phyloP scores from a whole-genome alignment of 64 coral and sea anemone species.

The Anthopleura sola region DNA sequence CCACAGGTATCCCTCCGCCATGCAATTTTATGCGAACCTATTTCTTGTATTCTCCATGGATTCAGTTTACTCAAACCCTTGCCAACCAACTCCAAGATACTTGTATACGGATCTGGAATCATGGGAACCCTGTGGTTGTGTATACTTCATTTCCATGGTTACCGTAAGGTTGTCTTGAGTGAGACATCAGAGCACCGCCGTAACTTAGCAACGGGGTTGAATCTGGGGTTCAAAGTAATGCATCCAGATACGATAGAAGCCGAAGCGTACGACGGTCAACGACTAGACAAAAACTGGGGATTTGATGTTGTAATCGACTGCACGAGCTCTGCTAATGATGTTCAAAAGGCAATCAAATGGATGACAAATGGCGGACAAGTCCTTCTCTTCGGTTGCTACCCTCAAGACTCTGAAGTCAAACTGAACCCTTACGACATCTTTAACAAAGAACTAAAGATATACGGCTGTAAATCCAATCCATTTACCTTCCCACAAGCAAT shows the following conservation, averaged over 20 bases:
- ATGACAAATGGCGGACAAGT: constrained; percentile 64
- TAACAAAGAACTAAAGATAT: constrained; percentile 72
- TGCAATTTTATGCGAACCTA: constrained; percentile 79
- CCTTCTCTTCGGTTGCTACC: constrained; percentile 67
- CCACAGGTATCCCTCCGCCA: constrained; percentile 68
- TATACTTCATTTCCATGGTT: constrained; percentile 86
- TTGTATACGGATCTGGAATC: constrained; percentile 71
- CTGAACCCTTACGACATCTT: constrained; percentile 67
- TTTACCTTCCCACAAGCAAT: constrained; percentile 76
- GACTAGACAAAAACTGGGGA: constrained; percentile 54
- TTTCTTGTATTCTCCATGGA: constrained; percentile 70
- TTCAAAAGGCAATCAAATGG: constrained; percentile 69
- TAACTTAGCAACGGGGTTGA: constrained; percentile 54
- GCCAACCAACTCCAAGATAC: constrained; percentile 66
- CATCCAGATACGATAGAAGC: constrained; percentile 61
- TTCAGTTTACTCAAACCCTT: constrained; percentile 67
- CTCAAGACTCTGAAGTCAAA: constrained; percentile 54
- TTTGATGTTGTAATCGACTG: constrained; percentile 93
- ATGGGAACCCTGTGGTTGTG: constrained; percentile 74
- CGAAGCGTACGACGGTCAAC: constrained; percentile 22
- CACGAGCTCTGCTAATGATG: constrained; percentile 35
- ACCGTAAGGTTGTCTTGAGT: constrained; percentile 80
- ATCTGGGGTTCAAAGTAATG: constrained; percentile 54
- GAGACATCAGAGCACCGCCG: constrained; percentile 72
- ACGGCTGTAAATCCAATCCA: constrained; percentile 64